These are phyloP conservation scores for Gallinago undulata DNA, from an alignment of 2,113 vertebrate genomes.

Conservation along the genomic window DNA sequence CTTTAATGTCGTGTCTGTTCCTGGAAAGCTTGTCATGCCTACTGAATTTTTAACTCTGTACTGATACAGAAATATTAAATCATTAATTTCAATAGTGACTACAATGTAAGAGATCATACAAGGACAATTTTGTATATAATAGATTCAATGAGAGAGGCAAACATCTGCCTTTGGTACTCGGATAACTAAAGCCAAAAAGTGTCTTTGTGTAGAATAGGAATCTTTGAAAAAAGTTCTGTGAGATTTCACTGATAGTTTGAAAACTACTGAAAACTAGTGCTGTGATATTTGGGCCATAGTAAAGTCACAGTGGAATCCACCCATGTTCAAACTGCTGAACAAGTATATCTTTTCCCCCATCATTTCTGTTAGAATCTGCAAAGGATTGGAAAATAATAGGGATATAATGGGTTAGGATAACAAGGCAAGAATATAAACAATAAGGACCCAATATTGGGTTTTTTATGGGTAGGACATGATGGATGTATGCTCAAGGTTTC, in stretches of 20 bases:
- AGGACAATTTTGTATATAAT: background rate
- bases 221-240: background rate
- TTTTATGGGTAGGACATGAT: background rate
- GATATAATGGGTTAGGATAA: background rate
- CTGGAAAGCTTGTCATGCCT: background rate
- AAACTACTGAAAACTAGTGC: background rate
- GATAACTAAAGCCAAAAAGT: background rate
- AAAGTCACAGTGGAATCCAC: background rate
- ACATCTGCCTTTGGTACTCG: background rate
- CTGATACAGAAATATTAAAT: background rate
- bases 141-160: background rate
- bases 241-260: background rate
- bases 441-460: background rate
- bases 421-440: background rate
- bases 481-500: background rate
- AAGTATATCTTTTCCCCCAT: background rate
- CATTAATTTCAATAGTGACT: background rate
- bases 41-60: background rate
- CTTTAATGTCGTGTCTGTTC: background rate
- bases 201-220: background rate
- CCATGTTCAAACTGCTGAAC: background rate
- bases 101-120: background rate
- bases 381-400: background rate
- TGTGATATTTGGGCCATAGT: background rate
- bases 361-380: background rate